Evolutionary conservation across 2,888 invertebrate species (phyloP).

Genomic region (Biston stratarius): DNA sequence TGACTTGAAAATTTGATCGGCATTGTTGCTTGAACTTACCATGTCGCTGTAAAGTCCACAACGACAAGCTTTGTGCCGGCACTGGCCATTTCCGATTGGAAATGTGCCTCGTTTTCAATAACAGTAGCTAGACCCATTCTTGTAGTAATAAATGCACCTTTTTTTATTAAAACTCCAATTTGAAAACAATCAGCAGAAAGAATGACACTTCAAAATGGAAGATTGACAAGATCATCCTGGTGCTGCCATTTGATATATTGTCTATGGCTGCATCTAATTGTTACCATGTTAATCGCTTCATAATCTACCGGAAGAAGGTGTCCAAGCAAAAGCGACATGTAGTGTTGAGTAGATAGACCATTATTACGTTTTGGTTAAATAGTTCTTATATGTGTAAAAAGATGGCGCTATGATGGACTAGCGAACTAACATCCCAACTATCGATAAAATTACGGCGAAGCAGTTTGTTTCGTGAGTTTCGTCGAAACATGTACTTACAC

Average conservation of each 20-base stretch:
- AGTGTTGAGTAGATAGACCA: not conserved
- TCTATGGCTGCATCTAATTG: not conserved
- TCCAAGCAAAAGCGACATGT: not conserved
- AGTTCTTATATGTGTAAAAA: too few species aligned
- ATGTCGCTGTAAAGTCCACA: conserved; percentile 97
- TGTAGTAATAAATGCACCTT: conserved; percentile 35
- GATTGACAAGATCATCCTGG: not conserved
- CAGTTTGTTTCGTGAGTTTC: too few species aligned
- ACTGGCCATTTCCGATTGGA: conserved; percentile 93
- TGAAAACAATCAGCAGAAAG: conserved; percentile 56
- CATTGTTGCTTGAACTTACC: conserved; percentile 87
- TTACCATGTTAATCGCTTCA: not conserved
- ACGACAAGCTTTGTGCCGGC: conserved; percentile 96
- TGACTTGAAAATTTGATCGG: conserved; percentile 71
- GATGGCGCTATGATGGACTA: not conserved
- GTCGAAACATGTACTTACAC: too few species aligned
- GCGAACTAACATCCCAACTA: too few species aligned
- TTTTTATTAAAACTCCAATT: conserved; percentile 48
- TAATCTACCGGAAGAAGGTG: not conserved
- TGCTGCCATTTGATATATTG: not conserved
- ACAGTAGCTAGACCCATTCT: conserved; percentile 87
- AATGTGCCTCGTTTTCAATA: conserved; percentile 92
- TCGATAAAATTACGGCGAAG: too few species aligned
- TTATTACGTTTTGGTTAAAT: not conserved
- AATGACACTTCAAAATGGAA: conserved; percentile 61